A percentile compares a stretch with the other conserved stretches of the same genome.
These are phyloP conservation scores for Cosmia trapezina DNA, from an alignment of 2,888 invertebrate species.

Conservation along the genomic window DNA sequence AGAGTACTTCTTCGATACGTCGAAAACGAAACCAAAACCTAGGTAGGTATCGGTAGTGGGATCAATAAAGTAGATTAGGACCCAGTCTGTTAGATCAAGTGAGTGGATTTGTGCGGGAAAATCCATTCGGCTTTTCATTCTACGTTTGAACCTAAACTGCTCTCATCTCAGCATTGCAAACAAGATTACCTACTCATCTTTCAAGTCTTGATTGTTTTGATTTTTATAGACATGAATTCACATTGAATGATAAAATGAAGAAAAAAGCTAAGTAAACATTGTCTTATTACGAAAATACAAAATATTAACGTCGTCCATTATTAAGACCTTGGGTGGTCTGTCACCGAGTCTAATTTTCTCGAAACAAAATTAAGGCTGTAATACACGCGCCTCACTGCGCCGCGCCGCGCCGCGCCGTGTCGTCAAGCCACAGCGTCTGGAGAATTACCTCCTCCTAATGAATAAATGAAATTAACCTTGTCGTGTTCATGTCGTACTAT, in stretches of 20 bases:
- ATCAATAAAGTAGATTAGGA: constrained; percentile 19
- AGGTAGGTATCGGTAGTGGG: background rate
- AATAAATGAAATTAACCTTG: constrained; percentile 57
- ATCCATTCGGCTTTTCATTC: background rate
- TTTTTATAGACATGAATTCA: background rate
- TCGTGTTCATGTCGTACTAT: background rate
- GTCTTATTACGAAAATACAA: background rate
- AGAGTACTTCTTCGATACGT: background rate
- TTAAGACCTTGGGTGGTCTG: constrained; percentile 49
- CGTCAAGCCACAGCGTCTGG: constrained; percentile 39
- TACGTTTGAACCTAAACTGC: background rate
- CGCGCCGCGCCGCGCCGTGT: constrained; percentile 29
- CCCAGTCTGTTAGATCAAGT: background rate
- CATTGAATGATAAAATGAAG: background rate
- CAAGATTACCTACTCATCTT: background rate
- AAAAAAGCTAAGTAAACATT: background rate
- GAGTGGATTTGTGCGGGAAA: constrained; percentile 1
- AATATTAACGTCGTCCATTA: constrained; percentile 14
- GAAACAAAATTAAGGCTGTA: constrained; percentile 55
- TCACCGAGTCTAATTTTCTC: constrained; percentile 56
- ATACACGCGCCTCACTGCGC: constrained; percentile 18
- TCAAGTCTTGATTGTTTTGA: background rate
- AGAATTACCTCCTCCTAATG: constrained; percentile 52
- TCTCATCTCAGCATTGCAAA: background rate
- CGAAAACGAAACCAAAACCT: background rate